Percentiles rank a stretch among this genome's conserved stretches.
phyloP scores from a whole-genome alignment of 2,113 vertebrate species.

The Odocoileus virginianus region DNA sequence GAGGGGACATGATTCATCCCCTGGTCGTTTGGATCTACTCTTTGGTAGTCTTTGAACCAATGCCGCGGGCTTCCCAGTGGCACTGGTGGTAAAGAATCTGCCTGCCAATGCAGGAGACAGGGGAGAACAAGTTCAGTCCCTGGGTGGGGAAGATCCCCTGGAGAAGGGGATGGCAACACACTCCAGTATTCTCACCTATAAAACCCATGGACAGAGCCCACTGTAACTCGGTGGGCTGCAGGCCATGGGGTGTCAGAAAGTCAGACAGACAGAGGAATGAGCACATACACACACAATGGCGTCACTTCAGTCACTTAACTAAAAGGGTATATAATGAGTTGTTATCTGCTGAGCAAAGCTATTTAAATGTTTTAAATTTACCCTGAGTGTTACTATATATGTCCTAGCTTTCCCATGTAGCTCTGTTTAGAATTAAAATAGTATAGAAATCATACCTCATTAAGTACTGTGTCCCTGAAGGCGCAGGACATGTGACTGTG shows the following conservation, averaged over 20 bases:
- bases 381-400: neutral
- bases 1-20: neutral
- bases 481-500: neutral
- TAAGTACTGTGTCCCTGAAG: slow-evolving; percentile 68
- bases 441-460: slow-evolving; percentile 60
- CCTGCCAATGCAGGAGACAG: neutral
- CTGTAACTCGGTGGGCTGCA: neutral
- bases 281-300: neutral
- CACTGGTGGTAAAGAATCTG: neutral
- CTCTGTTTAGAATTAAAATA: slow-evolving; percentile 69
- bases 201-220: neutral
- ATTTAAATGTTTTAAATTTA: neutral
- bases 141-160: neutral
- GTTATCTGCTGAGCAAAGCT: neutral
- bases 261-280: neutral
- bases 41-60: neutral
- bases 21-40: neutral
- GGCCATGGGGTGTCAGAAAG: neutral
- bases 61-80: neutral
- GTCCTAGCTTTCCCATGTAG: slow-evolving; percentile 55
- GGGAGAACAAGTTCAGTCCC: neutral
- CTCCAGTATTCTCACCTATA: neutral
- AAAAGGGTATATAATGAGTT: neutral
- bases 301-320: neutral
- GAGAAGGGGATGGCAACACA: neutral